Conservation (phyloP, 2,888 invertebrate species). For the Oligia strigilis region DNA sequence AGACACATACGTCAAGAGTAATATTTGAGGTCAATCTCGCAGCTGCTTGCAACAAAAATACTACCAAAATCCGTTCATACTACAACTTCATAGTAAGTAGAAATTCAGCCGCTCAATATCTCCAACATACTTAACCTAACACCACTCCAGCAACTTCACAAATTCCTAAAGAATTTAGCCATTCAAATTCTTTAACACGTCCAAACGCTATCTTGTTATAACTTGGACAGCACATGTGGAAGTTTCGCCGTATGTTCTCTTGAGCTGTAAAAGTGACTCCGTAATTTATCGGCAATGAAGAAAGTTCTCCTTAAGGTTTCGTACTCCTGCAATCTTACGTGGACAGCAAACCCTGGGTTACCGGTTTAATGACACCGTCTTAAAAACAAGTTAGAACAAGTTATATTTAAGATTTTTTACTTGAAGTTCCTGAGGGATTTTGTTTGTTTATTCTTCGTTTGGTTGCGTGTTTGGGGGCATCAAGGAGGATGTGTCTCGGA, state of each 20-base stretch:
- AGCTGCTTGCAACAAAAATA: not conserved
- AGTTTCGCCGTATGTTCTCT: constrained; percentile 85
- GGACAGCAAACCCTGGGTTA: constrained; percentile 65
- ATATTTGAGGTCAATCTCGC: not conserved
- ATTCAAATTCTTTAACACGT: constrained; percentile 62
- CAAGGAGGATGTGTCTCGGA: constrained; percentile 54
- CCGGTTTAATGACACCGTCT: constrained; percentile 70
- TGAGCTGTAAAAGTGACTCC: constrained; percentile 88
- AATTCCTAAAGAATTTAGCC: constrained; percentile 48
- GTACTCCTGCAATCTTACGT: constrained; percentile 82
- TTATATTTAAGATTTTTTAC: constrained; percentile 63
- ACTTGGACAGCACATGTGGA: constrained; percentile 71
- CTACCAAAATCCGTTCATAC: constrained; percentile 8
- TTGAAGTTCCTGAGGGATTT: constrained; percentile 27
- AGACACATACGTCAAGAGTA: not conserved
- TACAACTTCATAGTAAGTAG: constrained; percentile 1
- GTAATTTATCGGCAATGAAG: constrained; percentile 88
- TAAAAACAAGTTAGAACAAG: constrained; percentile 65
- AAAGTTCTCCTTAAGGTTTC: constrained; percentile 81
- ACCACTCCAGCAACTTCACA: constrained; percentile 17
- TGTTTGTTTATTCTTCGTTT: constrained; percentile 56
- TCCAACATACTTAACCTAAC: constrained; percentile 43
- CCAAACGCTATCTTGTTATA: constrained; percentile 66
- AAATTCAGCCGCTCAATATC: constrained; percentile 25
- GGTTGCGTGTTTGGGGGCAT: constrained; percentile 61